These are phyloP conservation scores for Brachionus sp. DNA, from an alignment of 1,140 invertebrate genomes.

Conservation along the genomic window DNA sequence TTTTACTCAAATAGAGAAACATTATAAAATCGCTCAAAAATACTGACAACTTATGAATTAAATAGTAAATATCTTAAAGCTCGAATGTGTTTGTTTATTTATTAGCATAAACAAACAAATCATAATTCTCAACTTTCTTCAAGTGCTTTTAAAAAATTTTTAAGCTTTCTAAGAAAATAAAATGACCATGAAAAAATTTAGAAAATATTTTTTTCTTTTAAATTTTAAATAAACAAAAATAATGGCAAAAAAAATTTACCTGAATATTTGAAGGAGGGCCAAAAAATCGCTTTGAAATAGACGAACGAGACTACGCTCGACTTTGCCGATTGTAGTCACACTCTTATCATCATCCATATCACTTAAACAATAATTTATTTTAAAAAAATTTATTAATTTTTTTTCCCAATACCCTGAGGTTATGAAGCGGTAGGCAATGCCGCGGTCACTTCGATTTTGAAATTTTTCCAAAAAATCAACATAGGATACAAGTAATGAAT, in stretches of 20 bases:
- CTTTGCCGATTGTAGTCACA: constrained; percentile 23
- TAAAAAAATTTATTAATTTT: constrained; percentile 35
- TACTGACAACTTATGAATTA: too few relatives aligned
- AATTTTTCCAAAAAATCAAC: constrained; percentile 56
- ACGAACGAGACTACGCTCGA: constrained; percentile 56
- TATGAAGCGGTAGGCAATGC: constrained; percentile 57
- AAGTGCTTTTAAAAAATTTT: too few relatives aligned
- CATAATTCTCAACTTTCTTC: too few relatives aligned
- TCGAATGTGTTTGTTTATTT: too few relatives aligned
- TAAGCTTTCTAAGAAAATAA: too few relatives aligned
- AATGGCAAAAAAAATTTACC: constrained; percentile 50
- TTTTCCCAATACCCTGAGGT: constrained; percentile 46
- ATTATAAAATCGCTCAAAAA: too few relatives aligned
- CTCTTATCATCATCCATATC: constrained; percentile 18
- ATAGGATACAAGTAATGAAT: constrained; percentile 52
- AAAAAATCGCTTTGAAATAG: constrained; percentile 60
- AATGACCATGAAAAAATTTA: too few relatives aligned
- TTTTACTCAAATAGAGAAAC: too few relatives aligned
- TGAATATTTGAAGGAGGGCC: constrained; percentile 57
- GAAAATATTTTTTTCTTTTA: background rate
- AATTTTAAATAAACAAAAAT: background rate
- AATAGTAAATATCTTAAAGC: too few relatives aligned
- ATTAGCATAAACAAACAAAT: too few relatives aligned
- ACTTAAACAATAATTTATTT: constrained; percentile 47
- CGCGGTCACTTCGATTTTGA: constrained; percentile 57